Evolutionary conservation across 2,113 vertebrate genomes (phyloP).

Genomic region (Amphiprion percula): DNA sequence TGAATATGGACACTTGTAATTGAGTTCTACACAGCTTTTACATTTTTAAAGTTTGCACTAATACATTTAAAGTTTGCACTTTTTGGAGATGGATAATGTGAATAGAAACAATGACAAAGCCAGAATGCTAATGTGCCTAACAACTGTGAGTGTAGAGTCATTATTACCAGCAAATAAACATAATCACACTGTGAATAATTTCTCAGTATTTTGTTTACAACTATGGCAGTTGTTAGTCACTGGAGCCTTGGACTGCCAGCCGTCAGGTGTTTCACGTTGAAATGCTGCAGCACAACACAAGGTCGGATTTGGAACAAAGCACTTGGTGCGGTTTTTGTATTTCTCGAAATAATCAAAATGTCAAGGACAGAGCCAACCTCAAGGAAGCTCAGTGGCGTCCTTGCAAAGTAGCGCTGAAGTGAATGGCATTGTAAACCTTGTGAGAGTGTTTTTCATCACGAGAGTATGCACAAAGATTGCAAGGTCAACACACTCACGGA

Average conservation of each 20-base stretch:
- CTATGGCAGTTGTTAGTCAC: too few relatives aligned
- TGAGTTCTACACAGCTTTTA: neutral
- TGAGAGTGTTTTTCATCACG: neutral
- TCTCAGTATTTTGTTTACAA: too few relatives aligned
- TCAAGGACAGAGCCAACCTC: conserved; percentile 6
- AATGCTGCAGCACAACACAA: neutral
- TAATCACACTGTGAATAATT: too few relatives aligned
- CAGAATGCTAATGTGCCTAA: too few relatives aligned
- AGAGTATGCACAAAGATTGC: neutral
- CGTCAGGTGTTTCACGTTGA: neutral
- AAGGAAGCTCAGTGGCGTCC: neutral
- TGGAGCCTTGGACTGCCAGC: neutral
- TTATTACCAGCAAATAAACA: too few relatives aligned
- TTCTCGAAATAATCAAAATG: conserved; percentile 15
- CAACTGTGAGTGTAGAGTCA: too few relatives aligned
- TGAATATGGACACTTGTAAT: conserved; percentile 12
- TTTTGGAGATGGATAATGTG: neutral
- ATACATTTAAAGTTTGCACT: too few relatives aligned
- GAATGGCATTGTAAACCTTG: neutral
- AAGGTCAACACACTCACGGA: neutral
- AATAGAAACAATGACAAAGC: too few relatives aligned
- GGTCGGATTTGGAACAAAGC: neutral
- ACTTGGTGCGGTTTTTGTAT: conserved; percentile 7
- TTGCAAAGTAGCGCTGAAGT: conserved; percentile 6
- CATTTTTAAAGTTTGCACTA: too few relatives aligned